Percentiles rank a stretch among this genome's conserved stretches.
These are phyloP conservation scores for Nomada goodeniana DNA, from an alignment of 2,888 invertebrate genomes.

Conservation along the genomic window DNA sequence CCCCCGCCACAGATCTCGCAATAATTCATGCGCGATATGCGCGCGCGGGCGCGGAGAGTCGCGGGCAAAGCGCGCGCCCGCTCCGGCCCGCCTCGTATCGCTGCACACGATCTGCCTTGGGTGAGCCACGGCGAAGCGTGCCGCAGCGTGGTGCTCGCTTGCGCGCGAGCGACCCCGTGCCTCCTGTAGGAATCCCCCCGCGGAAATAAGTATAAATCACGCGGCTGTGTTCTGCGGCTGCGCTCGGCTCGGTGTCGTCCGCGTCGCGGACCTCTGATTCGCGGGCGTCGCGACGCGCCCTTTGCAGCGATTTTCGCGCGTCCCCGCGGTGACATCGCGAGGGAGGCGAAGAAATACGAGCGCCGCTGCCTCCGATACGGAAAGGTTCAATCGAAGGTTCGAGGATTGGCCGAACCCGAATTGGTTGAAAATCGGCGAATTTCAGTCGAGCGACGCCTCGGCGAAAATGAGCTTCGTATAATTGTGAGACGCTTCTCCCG, in stretches of 20 bases:
- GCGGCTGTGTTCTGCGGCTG: slow-evolving; percentile 33
- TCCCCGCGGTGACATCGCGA: no score
- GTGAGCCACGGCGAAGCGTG: slow-evolving; percentile 52
- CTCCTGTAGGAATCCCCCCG: slow-evolving; percentile 40
- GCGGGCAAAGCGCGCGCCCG: slow-evolving; percentile 27
- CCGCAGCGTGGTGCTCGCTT: slow-evolving; percentile 48
- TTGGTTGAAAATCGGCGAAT: no score
- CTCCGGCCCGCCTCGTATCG: slow-evolving; percentile 45
- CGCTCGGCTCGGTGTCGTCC: slow-evolving; percentile 58
- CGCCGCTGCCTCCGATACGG: no score
- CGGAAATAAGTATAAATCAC: slow-evolving; percentile 68
- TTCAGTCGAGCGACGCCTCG: no score
- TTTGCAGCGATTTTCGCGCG: no score
- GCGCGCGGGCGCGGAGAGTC: slow-evolving; percentile 39
- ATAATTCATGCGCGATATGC: slow-evolving; percentile 74
- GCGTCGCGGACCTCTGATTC: slow-evolving; percentile 22
- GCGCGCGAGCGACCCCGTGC: slow-evolving; percentile 23
- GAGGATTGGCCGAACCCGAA: no score
- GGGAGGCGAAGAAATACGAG: no score
- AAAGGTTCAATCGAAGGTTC: no score
- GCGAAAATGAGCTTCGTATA: no score
- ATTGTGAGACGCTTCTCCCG: no score
- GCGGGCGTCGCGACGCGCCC: slow-evolving; percentile 12
- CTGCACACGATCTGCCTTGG: slow-evolving; percentile 55
- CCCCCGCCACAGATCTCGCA: slow-evolving; percentile 62